phyloP scores from a whole-genome alignment of 2,797 vertebrate species.

The Petrocephalus schoutedeni region DNA sequence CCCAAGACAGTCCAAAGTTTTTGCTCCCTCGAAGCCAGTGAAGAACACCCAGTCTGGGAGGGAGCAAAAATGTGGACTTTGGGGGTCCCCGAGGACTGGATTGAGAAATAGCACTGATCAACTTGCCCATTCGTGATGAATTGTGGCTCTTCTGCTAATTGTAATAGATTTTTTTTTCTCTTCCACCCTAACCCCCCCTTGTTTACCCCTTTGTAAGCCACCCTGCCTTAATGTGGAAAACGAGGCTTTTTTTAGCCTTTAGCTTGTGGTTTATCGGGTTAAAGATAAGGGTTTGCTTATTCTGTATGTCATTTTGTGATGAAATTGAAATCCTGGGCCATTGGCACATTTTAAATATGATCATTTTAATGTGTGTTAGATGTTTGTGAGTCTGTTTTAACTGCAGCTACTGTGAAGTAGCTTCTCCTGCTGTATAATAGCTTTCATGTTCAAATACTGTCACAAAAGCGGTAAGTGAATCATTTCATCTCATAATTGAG shows the following conservation, averaged over 20 bases:
- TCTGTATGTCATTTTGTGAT: conserved; percentile 16
- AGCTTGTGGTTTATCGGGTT: conserved; percentile 15
- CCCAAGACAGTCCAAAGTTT: too few relatives aligned
- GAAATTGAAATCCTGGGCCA: conserved; percentile 24
- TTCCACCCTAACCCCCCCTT: neutral
- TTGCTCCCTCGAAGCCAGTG: too few relatives aligned
- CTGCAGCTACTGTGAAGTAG: neutral
- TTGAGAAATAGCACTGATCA: neutral
- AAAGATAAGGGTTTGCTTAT: conserved; percentile 13
- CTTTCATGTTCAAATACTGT: conserved; percentile 21
- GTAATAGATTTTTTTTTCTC: neutral
- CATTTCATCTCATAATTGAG: conserved; percentile 1
- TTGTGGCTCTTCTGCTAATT: conserved; percentile 16
- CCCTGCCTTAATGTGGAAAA: conserved; percentile 8
- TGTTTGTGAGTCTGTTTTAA: neutral
- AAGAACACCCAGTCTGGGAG: too few relatives aligned
- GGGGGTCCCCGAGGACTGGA: too few relatives aligned
- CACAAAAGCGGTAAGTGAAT: conserved; percentile 3
- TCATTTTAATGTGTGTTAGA: conserved; percentile 13
- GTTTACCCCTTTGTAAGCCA: conserved; percentile 13
- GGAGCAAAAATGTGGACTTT: too few relatives aligned
- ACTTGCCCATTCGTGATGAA: neutral
- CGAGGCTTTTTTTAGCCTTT: neutral
- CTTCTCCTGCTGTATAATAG: conserved; percentile 14
- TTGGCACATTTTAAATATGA: conserved; percentile 11